phyloP scores from a whole-genome alignment of 2,888 invertebrate species.

The Habroteleia sp. region DNA sequence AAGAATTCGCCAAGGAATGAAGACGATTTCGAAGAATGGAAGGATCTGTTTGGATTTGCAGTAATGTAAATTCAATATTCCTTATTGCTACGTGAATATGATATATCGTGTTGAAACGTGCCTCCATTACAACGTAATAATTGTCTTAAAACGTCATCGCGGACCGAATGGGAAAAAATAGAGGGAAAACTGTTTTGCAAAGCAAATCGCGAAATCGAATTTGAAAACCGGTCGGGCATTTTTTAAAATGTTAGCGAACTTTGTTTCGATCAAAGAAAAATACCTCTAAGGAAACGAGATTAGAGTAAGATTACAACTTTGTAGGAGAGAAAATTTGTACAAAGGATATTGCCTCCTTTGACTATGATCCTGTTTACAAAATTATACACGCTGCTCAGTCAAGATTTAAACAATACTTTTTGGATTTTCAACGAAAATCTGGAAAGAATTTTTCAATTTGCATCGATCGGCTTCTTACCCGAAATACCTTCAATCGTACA shows the following conservation, averaged over 20 bases:
- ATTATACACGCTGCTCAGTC: conserved; percentile 44
- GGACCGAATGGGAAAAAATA: no score
- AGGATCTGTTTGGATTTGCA: conserved; percentile 52
- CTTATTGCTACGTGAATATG: conserved; percentile 30
- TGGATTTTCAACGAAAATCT: conserved; percentile 5
- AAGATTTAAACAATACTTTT: conserved; percentile 43
- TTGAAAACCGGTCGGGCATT: conserved; percentile 2
- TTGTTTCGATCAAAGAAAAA: conserved; percentile 48
- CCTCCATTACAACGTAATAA: conserved; percentile 3
- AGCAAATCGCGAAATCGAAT: conserved; percentile 6
- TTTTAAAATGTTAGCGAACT: conserved; percentile 41
- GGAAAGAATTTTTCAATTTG: conserved; percentile 43
- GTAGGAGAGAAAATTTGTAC: conserved; percentile 50
- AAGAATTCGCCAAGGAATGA: conserved; percentile 51
- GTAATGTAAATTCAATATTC: conserved; percentile 54
- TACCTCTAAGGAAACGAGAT: conserved; percentile 30
- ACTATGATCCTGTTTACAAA: conserved; percentile 55
- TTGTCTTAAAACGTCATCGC: conserved; percentile 18
- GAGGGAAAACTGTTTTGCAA: conserved; percentile 1
- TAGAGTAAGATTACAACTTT: conserved; percentile 43
- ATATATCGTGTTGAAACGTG: conserved; percentile 20
- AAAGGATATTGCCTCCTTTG: conserved; percentile 62
- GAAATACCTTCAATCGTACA: neutral
- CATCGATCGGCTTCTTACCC: neutral
- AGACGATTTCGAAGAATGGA: conserved; percentile 58